Base-by-base conservation (phyloP, 2,888 invertebrate species). In the Lasioglossum oenotherae region DNA sequence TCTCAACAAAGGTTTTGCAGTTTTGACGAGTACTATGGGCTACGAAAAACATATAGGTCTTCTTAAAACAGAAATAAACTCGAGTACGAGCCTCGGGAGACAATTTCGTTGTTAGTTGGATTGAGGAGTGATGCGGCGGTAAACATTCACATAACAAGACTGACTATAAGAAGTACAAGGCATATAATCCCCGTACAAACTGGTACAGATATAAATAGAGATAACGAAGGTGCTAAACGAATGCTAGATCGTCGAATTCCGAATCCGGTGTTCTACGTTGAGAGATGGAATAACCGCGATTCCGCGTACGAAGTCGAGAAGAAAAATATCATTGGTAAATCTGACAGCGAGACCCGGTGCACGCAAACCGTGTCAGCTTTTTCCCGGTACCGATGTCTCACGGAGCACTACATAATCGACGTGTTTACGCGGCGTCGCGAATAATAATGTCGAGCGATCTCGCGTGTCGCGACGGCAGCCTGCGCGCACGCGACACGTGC, bases 401-500 rank as follows among this genome's bases (percentile, higher is more conserved):
- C 80, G 46, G 23, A 38, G 69, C 69, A 76, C 75, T 73, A 80
- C 81, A 74, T 80, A 85, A 91, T 89, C 85, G 87, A 85, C 77
- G 74, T 82, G 85, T 87, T 90, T 90, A 90, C 88, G 86, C 86
- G 86, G 69, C 84, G 78, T 84, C 76, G 84, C 81, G 83, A 89
- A 87, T 88, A 88, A 89, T 91, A 87, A 87, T 84, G 82, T 83
- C 87, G 80, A 46, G 78, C 85, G 60, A 76, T 87, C 81, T 80
- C 86, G 89, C 82, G 89, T 87, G 87, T 83, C 85, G 82, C 80
- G 75, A 60, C 74, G 73, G 71, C 74, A 82, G 78, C 78, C 81
- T 78, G 86, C 64, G 81, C 72, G 79, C 88, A 88, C 90, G 87
- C 86, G 82, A 87, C 90, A 87, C 90, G 88, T 87, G 87, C 87